Base-by-base conservation (phyloP, 1,140 invertebrate species). In the Gonatopus flavifemur region DNA sequence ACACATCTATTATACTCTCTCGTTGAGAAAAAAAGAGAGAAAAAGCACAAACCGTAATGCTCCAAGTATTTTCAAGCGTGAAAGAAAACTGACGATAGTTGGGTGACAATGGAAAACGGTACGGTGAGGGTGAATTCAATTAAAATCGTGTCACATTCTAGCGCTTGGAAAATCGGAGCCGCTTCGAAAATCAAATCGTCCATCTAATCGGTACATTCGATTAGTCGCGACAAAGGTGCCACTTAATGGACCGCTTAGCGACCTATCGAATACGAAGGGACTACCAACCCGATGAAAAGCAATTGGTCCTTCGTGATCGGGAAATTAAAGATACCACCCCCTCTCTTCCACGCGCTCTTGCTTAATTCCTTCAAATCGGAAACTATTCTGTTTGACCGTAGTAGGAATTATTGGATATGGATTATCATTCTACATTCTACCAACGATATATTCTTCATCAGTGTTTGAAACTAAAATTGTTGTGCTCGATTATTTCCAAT, bases 151-250 rank as follows among this genome's bases (percentile, higher is more conserved):
- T 32, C 31, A 15, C 31, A 32, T 15, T n/a, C 16, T 15, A 32
- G 31, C n/a, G 31, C n/a, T n/a, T 32, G n/a, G 31, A 32, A n/a
- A n/a, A 15, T 32, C n/a, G 31, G n/a, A 32, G 1, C n/a, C n/a
- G 7, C 31, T 32, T 13, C 31, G n/a, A 31, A n/a, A 50, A 36
- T 50, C 39, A 50, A 50, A 50, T 50, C 31, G 41, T 21, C 13
- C 39, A 22, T 50, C 49, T 25, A 33, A 41, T 44, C 49, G 39
- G 49, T 51, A 44, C 41, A 44, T 51, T 51, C 49, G 40, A 51
- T 51, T 44, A 51, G 40, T 37, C 16, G 20, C 18, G 32, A 35
- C 33, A 22, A 51, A 51, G 44, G 43, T 19, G 15, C 15, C 35
- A 18, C 19, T 6, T 36, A 36, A 36, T 36, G 35, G 16, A 36